Evolutionary conservation across 2,113 vertebrate species (phyloP), one percentile per base, ranked within the genome.

Genomic region (Carassius auratus): DNA sequence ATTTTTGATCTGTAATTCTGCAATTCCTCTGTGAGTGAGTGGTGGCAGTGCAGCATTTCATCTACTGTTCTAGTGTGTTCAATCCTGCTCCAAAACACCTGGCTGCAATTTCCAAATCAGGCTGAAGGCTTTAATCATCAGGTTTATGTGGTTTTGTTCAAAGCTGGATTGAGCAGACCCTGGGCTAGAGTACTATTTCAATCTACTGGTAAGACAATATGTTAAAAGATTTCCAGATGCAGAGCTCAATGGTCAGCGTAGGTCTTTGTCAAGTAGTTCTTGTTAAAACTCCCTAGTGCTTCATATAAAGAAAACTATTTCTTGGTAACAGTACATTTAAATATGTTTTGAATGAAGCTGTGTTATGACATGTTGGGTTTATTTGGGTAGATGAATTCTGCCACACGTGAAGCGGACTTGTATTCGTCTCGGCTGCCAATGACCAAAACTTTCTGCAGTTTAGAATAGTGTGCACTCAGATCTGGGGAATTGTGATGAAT

Each of bases 401-500:
- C 62, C 33, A 97, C 93, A 36, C 93, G 81, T 0, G 83, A 45
- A 0, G 12, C 7, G 84, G 92, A 84, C 8, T 89, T 84, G 52
- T 74, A 90, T 19, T 61, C 13, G 21, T 76, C 33, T 21, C 8
- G 21, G 55, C 82, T 82, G 12, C 86, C 91, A 78, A 93, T 88
- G 8, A 86, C 71, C 84, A 97, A 86, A n/a, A 94, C 90, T 9
- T 0, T 89, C 91, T 95, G 92, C 48, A 97, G 89, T 8, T 21
- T n/a, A 7, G 4, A 3, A 2, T 85, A 90, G 1, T 88, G 73
- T 4, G 61, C 21, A n/a, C 81, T 88, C 38, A 96, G 92, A 48
- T 57, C 59, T 0, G 89, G 88, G 2, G 82, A 85, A 19, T 95
- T 96, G 7, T 93, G 92, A 66, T 97, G 95, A 12, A 97, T 83